A percentile compares a stretch with the other conserved stretches of the same genome.
These are phyloP conservation scores for Drosophila pegasa DNA, from an alignment of 2,888 invertebrate genomes.

Conservation along the genomic window DNA sequence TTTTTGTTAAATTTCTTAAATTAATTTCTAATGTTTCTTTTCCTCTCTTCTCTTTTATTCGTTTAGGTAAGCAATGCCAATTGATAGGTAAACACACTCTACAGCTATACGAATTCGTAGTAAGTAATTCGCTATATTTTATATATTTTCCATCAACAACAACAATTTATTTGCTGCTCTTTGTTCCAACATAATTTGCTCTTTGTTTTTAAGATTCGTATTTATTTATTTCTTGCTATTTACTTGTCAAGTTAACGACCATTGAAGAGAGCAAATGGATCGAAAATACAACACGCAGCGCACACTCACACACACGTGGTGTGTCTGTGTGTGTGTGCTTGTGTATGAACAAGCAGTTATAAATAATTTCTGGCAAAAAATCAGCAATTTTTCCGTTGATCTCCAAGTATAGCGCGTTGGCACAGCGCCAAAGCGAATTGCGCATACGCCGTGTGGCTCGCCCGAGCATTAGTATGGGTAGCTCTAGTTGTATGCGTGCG, in stretches of 20 bases:
- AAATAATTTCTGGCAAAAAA: slow-evolving; percentile 85
- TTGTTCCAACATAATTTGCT: slow-evolving; percentile 26
- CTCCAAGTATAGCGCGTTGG: slow-evolving; percentile 96
- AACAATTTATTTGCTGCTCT: slow-evolving; percentile 7
- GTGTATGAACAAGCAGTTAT: slow-evolving; percentile 80
- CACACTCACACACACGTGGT: slow-evolving; percentile 23
- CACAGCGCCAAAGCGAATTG: slow-evolving; percentile 87
- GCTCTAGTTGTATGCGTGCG: slow-evolving; percentile 29
- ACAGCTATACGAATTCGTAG: slow-evolving; percentile 18
- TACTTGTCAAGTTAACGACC: slow-evolving; percentile 41
- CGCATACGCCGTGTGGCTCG: slow-evolving; percentile 84
- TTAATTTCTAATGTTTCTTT: slow-evolving; percentile 18
- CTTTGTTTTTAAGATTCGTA: slow-evolving; percentile 40
- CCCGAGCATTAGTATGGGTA: slow-evolving; percentile 60
- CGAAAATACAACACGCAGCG: slow-evolving; percentile 54
- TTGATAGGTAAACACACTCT: slow-evolving; percentile 13
- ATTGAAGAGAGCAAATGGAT: slow-evolving; percentile 62
- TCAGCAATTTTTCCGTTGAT: slow-evolving; percentile 86
- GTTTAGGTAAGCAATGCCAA: slow-evolving; percentile 45
- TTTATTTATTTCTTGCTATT: slow-evolving; percentile 17
- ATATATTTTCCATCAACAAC: slow-evolving; percentile 12
- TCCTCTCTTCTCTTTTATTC: slow-evolving; percentile 23
- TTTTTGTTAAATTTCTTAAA: slow-evolving; percentile 22
- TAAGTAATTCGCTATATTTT: slow-evolving; percentile 36
- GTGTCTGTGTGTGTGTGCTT: slow-evolving; percentile 17